These are phyloP conservation scores for Chamaetylas fuelleborni DNA, from an alignment of 2,113 vertebrate genomes.

Conservation along the genomic window DNA sequence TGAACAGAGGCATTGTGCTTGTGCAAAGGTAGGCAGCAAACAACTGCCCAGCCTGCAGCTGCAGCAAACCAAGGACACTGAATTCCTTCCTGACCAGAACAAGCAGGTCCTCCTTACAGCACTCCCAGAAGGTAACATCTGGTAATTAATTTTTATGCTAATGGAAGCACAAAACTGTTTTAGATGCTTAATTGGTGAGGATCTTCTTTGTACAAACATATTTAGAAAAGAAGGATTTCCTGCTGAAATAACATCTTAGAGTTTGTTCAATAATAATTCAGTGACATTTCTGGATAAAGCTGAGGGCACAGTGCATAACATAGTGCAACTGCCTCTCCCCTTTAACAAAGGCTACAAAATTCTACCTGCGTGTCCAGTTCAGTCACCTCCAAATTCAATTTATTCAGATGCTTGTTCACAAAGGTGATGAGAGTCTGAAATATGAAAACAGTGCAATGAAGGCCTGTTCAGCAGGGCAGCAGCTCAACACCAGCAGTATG, in stretches of 20 bases:
- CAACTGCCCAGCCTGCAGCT: background rate
- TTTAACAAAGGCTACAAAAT: background rate
- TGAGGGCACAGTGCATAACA: background rate
- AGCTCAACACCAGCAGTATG: background rate
- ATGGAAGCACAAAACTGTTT: background rate
- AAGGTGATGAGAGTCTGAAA: constrained; percentile 96
- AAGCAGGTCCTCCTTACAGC: background rate
- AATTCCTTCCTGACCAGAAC: background rate
- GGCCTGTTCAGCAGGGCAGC: background rate
- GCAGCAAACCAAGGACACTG: background rate
- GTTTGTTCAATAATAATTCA: background rate
- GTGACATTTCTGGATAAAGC: background rate
- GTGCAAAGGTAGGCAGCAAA: constrained; percentile 15
- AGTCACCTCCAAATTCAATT: constrained; percentile 95
- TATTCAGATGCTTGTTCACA: constrained; percentile 98
- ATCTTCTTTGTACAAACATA: background rate
- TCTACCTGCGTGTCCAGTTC: constrained; percentile 97
- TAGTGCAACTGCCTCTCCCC: background rate
- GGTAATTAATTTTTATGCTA: background rate
- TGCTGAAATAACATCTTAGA: background rate
- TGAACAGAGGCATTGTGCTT: background rate
- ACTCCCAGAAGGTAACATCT: background rate
- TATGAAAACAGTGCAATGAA: constrained; percentile 16
- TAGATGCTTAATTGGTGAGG: background rate
- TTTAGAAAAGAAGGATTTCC: background rate